Conservation (phyloP, 2,113 vertebrate genomes). For the Heloderma charlesbogerti region DNA sequence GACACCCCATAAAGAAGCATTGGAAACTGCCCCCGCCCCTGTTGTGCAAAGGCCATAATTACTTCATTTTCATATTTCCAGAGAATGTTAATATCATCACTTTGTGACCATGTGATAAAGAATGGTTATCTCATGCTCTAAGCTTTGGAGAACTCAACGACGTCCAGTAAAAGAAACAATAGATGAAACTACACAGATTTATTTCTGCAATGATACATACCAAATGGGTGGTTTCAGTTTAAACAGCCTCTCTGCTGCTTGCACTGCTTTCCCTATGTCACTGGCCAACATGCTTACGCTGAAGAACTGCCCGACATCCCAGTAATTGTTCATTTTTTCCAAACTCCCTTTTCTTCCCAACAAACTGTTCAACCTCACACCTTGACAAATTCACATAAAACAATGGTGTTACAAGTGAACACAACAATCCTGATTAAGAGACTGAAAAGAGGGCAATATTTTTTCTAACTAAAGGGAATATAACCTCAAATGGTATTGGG, state of each 20-base stretch:
- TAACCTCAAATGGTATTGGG: not conserved
- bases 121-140: not conserved
- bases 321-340: slow-evolving; percentile 97
- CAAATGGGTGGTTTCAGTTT: slow-evolving; percentile 94
- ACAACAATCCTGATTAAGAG: not conserved
- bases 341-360: slow-evolving; percentile 94
- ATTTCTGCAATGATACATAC: slow-evolving; percentile 74
- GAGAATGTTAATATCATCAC: not conserved
- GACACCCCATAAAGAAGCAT: not conserved
- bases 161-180: not conserved
- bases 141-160: not conserved
- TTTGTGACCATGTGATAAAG: not conserved
- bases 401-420: not conserved
- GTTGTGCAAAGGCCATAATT: not conserved
- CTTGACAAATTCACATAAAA: slow-evolving; percentile 74
- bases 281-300: slow-evolving; percentile 91
- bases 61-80: not conserved
- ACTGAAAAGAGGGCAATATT: no score
- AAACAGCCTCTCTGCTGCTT: slow-evolving; percentile 94
- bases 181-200: not conserved
- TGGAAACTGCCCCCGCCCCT: not conserved
- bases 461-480: not conserved
- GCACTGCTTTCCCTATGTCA: slow-evolving; percentile 90
- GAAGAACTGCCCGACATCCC: slow-evolving; percentile 96
- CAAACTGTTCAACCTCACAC: slow-evolving; percentile 91